These are phyloP conservation scores for Actias luna DNA, from an alignment of 2,888 invertebrate species.

Conservation along the genomic window DNA sequence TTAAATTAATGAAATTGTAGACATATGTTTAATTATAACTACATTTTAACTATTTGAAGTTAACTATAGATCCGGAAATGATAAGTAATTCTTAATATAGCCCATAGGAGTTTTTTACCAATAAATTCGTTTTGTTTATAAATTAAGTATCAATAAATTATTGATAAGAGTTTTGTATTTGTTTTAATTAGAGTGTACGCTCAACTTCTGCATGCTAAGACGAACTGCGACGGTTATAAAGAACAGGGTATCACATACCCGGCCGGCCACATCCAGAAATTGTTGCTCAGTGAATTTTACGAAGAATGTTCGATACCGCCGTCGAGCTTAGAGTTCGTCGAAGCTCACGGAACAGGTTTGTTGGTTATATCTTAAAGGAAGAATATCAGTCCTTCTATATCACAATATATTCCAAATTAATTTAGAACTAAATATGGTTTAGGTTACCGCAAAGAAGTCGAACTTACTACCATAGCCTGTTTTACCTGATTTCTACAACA, in stretches of 20 bases:
- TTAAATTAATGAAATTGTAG: no score
- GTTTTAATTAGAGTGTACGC: slow-evolving; percentile 80
- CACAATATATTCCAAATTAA: no score
- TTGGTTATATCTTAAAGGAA: neutral
- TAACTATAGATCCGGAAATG: no score
- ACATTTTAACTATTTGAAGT: no score
- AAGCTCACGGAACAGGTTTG: slow-evolving; percentile 92
- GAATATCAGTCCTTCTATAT: no score
- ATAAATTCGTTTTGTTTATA: neutral
- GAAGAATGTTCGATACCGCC: slow-evolving; percentile 87
- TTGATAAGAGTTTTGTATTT: neutral
- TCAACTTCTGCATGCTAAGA: slow-evolving; percentile 88
- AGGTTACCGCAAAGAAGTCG: no score
- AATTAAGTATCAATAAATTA: neutral
- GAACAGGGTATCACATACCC: slow-evolving; percentile 87
- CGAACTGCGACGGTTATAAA: slow-evolving; percentile 90
- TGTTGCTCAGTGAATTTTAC: slow-evolving; percentile 84
- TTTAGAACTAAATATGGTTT: no score
- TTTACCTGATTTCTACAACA: no score
- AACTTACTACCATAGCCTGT: no score
- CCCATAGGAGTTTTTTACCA: no score
- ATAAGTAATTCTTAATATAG: no score
- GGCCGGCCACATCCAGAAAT: slow-evolving; percentile 83
- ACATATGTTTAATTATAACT: no score
- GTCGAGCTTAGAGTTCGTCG: slow-evolving; percentile 87